Evolutionary conservation across 2,797 vertebrate genomes (phyloP), one percentile per base, ranked within the genome.

Genomic region (Hypotaenidia okinawae): DNA sequence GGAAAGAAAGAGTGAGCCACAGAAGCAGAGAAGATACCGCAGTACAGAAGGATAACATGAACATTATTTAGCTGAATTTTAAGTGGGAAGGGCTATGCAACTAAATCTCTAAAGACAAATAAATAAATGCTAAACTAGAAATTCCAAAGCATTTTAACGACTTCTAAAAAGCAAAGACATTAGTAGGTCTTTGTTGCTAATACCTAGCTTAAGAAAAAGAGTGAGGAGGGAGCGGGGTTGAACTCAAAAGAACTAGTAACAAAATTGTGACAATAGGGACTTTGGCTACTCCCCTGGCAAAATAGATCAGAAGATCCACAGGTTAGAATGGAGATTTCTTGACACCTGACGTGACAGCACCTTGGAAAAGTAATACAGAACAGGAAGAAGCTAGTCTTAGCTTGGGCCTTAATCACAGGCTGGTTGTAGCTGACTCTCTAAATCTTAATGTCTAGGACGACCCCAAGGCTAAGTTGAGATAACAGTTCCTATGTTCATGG

Each of bases 61-160:
- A 35, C 11, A n/a, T 79, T 85, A 89, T 84, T 86, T 93, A 74
- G 64, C 55, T 87, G 77, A 90, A 79, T 49, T 90, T 39, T 68
- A 79, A 89, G 57, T 45, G 43, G 69, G 69, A 84, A 89, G 32
- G 77, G 37, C 83, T 84, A 28, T 11, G 41, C 58, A 70, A 64
- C 68, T 84, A 77, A 77, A 87, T 93, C 85, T 88, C 90, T 88
- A 69, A 93, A 95, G 84, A 83, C 74, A 87, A 87, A 93, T 89
- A 94, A 94, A 84, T 92, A 90, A 90, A 82, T 30, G 32, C 54
- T 79, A 84, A 89, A 82, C 45, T 64, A 77, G 61, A 79, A 84
- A 90, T 94, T 79, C 74, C 55, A 63, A 86, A 89, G 47, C 35
- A 69, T 87, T 95, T 91, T 87, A 92, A 93, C 77, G 90, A 5